Evolutionary conservation across 2,797 vertebrate genomes (phyloP), one percentile per base, ranked within the genome.

Genomic region (Eospalax fontanierii): DNA sequence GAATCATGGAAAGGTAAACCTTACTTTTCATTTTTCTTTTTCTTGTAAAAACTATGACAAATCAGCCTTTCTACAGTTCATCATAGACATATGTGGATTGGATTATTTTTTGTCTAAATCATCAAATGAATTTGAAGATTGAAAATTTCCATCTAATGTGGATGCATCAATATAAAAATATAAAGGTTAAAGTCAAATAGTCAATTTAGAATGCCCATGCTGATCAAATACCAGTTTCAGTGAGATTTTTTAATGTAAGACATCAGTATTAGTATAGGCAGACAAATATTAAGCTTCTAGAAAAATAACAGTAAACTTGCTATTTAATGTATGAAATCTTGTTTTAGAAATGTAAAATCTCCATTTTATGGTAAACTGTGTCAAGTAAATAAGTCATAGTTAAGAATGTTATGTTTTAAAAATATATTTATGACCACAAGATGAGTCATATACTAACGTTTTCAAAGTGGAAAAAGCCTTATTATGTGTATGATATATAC

Each of bases 61-160:
- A 66, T 70, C 71, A 91, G 2, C 11, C 70, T 65, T 79, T 96
- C 28, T 95, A 14, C 2, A 89, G 18, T 79, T 61, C 19, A 86
- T 73, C 46, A 76, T 70, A 80, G 24, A 93, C 92, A 92, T 57
- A 74, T 30, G 50, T 65, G 22, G 2, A 68, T 91, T 96, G n/a
- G 10, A 30, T 76, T 54, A 50, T 87, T 79, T 70, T 88, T 9
- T 80, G 33, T 65, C 15, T 2, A 59, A 46, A 18, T 19, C 40
- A 40, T 83, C 38, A 43, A 76, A 82, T 59, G 33, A 28, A 88
- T 80, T 54, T 66, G 75, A 90, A 91, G 30, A 4, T 50, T 76
- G 19, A 38, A 91, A 89, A 70, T 19, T 54, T 79, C 50, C 54
- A 73, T 46, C 5, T 73, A 79, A 94, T 82, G 87, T 94, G 7